A percentile compares a stretch with the other conserved stretches of the same genome.
Evolutionary conservation across 92 coral and sea anemone genomes (phyloP).

Genomic region (Actinernus sp.): DNA sequence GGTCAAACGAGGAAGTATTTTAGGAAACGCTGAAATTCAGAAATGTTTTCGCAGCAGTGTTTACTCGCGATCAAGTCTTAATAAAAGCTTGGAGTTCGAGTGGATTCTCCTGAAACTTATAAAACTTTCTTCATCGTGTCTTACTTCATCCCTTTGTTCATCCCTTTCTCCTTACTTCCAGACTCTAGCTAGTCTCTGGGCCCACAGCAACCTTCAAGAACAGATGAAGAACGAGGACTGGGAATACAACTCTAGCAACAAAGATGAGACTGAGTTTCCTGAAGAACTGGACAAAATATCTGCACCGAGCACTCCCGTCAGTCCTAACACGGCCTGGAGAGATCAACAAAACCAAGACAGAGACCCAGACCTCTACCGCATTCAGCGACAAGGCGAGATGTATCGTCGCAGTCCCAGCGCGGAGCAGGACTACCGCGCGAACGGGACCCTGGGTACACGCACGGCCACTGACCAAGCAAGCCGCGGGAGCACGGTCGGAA

Average conservation of each 20-base stretch:
- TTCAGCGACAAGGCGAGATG: conserved; percentile 34
- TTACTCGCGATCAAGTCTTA: no score
- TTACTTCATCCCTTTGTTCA: no score
- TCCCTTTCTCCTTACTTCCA: no score
- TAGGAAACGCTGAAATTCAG: no score
- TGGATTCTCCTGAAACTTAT: no score
- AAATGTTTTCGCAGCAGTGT: no score
- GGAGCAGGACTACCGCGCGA: conserved; percentile 23
- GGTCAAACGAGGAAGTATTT: no score
- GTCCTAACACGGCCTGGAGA: conserved; percentile 31
- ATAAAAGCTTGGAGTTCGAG: no score
- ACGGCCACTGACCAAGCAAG: conserved; percentile 23
- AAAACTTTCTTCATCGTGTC: no score
- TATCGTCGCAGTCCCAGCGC: conserved; percentile 37
- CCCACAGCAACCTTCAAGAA: conserved; percentile 59
- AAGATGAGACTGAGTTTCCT: conserved; percentile 65
- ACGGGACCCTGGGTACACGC: conserved; percentile 8
- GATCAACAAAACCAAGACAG: conserved; percentile 38
- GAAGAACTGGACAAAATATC: conserved; percentile 81
- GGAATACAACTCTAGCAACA: conserved; percentile 51
- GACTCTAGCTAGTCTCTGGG: conserved; percentile 85
- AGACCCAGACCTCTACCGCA: conserved; percentile 24
- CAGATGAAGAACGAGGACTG: conserved; percentile 86
- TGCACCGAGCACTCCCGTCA: conserved; percentile 72
- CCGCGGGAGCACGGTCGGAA: conserved; percentile 59